Evolutionary conservation across 1,140 invertebrate species (phyloP).

Genomic region (Heliconius himera): DNA sequence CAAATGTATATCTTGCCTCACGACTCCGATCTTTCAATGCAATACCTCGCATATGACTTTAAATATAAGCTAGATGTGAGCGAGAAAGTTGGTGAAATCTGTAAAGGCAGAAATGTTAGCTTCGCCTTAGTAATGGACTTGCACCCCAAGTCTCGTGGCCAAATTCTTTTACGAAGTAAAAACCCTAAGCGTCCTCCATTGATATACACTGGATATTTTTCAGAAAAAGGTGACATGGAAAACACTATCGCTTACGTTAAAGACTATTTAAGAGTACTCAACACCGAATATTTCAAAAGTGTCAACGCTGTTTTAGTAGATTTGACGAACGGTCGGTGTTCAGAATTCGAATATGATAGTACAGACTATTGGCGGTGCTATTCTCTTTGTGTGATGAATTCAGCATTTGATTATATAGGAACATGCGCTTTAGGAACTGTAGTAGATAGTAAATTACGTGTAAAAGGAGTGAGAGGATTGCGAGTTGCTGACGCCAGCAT

Average conservation of each 20-base stretch:
- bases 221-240: neutral
- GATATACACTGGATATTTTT: neutral
- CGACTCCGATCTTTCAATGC: neutral
- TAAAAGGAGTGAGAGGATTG: conserved; percentile 10
- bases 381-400: conserved; percentile 14
- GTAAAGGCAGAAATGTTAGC: neutral
- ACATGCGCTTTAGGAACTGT: conserved; percentile 4
- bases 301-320: neutral
- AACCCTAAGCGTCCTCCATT: neutral
- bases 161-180: neutral
- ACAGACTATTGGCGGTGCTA: conserved; percentile 13
- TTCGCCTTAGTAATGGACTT: neutral
- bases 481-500: conserved; percentile 6
- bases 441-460: conserved; percentile 9
- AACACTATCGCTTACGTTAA: neutral
- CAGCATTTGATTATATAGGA: neutral
- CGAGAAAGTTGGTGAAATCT: neutral
- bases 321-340: neutral
- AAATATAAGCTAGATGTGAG: neutral
- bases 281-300: conserved; percentile 2
- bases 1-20: conserved; percentile 3
- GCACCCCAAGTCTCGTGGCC: neutral
- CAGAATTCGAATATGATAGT: neutral
- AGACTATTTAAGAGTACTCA: neutral
- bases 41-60: neutral